phyloP scores from a whole-genome alignment of 2,888 invertebrate genomes.

The Tigriopus californicus region DNA sequence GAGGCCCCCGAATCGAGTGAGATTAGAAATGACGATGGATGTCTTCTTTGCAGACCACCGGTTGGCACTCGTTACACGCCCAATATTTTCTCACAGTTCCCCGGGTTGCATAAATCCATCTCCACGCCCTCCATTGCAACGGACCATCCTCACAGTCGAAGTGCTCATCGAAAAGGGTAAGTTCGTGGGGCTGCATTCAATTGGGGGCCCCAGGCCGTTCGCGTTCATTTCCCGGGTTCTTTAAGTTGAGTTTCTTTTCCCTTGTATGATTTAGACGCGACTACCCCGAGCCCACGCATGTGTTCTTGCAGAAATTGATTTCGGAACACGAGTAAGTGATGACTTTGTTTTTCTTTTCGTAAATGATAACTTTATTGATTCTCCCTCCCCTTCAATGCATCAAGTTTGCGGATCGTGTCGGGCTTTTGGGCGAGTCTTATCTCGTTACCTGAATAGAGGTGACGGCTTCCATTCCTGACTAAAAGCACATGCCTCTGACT shows the following conservation, averaged over 20 bases:
- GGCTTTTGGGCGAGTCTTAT: not conserved
- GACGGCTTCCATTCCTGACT: too few species aligned
- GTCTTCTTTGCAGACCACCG: too few species aligned
- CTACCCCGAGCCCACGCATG: conserved; percentile 15
- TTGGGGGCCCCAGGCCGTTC: too few species aligned
- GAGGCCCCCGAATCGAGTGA: too few species aligned
- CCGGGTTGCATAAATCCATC: conserved; percentile 64
- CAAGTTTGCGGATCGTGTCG: not conserved
- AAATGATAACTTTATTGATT: not conserved
- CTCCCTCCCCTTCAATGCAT: not conserved
- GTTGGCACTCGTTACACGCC: not conserved
- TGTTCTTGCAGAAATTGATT: conserved; percentile 12
- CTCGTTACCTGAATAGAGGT: not conserved
- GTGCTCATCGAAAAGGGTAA: not conserved
- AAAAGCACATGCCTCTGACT: too few species aligned
- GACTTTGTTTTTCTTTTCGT: not conserved
- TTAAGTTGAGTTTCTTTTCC: not conserved
- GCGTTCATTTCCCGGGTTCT: not conserved
- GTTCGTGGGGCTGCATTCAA: not conserved
- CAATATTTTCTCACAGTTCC: conserved; percentile 9
- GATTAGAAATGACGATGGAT: too few species aligned
- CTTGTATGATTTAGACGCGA: not conserved
- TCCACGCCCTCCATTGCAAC: conserved; percentile 59
- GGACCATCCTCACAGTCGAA: not conserved
- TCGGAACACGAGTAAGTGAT: conserved; percentile 13